Conservation (phyloP, 37 sponge, comb jelly and placozoan genomes). For the Ianthella basta region DNA sequence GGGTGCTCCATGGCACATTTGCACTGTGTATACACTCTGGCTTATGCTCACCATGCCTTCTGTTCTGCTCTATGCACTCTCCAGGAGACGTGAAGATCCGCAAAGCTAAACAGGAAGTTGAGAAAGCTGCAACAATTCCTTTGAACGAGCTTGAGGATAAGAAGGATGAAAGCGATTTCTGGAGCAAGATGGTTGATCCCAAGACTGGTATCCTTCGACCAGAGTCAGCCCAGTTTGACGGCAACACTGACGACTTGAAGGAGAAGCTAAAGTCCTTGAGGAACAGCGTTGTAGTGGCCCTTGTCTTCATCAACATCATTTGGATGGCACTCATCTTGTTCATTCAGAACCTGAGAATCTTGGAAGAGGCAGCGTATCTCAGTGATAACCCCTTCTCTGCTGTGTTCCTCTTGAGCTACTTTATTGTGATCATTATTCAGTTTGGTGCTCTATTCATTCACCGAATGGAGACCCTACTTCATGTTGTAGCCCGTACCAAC, state of each 20-base stretch:
- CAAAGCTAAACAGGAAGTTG: neutral
- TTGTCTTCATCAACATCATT: conserved; percentile 75
- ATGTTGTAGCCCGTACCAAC: conserved; percentile 53
- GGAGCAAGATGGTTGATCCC: conserved; percentile 31
- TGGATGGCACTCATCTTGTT: conserved; percentile 59
- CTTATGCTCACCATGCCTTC: too few relatives aligned
- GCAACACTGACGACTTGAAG: conserved; percentile 37
- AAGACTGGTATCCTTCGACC: conserved; percentile 49
- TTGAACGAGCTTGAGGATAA: neutral
- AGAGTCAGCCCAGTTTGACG: conserved; percentile 37
- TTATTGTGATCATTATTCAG: conserved; percentile 42
- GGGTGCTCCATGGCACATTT: too few relatives aligned
- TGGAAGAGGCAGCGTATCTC: conserved; percentile 11
- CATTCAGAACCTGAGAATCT: conserved; percentile 37
- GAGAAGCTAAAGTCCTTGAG: conserved; percentile 52
- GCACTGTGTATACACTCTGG: too few relatives aligned
- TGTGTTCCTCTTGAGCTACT: conserved; percentile 46
- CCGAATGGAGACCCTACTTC: conserved; percentile 62
- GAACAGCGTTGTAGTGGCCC: conserved; percentile 38
- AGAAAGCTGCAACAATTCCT: neutral
- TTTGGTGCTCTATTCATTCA: conserved; percentile 63
- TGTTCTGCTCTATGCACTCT: too few relatives aligned
- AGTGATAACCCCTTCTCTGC: conserved; percentile 32
- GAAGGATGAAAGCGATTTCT: conserved; percentile 49
- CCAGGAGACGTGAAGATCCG: conserved; percentile 15